phyloP scores from a whole-genome alignment of 2,113 vertebrate species.

The Rousettus leschenaultii region DNA sequence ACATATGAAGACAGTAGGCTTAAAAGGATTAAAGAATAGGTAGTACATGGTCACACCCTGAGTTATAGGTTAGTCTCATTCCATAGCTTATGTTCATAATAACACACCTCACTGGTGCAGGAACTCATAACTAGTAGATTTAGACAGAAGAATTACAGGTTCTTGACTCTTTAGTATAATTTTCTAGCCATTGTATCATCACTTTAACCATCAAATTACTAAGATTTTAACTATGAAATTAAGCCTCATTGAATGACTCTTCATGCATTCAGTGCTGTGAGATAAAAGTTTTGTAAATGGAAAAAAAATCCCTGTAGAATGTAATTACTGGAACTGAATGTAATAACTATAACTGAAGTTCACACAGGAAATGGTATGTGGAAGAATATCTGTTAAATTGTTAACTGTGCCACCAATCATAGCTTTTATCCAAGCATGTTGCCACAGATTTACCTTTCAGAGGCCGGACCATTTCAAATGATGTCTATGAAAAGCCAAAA shows the following conservation, averaged over 20 bases:
- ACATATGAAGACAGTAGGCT: neutral
- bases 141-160: neutral
- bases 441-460: neutral
- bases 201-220: neutral
- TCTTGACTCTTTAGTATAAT: neutral
- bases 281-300: neutral
- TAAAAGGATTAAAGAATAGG: neutral
- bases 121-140: neutral
- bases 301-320: neutral
- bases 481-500: constrained; percentile 18
- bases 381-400: neutral
- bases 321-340: neutral
- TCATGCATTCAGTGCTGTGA: neutral
- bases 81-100: neutral
- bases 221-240: constrained; percentile 6
- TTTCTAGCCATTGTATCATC: neutral
- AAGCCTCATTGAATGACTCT: neutral
- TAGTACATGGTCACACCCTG: neutral
- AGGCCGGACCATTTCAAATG: neutral
- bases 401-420: neutral
- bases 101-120: neutral
- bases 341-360: neutral
- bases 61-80: neutral
- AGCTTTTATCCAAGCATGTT: neutral
- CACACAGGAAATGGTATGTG: neutral